Conservation (phyloP, 2,113 vertebrate genomes). For the Pantherophis guttatus region DNA sequence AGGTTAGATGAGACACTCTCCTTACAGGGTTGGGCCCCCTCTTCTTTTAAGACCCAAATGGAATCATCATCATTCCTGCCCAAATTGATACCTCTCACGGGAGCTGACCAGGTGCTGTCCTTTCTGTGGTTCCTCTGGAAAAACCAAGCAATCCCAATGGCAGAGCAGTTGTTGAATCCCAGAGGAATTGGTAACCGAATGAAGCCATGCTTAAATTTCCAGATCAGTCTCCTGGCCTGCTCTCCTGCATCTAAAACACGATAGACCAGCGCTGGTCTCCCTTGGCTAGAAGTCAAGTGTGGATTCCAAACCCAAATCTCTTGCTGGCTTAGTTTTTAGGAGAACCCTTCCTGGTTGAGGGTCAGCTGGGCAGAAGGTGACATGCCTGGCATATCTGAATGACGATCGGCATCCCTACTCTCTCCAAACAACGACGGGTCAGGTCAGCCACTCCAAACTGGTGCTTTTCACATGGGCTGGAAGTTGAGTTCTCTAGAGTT, state of each 20-base stretch:
- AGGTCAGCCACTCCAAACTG: not conserved
- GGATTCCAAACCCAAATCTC: not conserved
- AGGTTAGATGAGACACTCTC: too few relatives aligned
- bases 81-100: not conserved
- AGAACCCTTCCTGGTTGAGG: rapidly evolving
- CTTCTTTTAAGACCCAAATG: not conserved
- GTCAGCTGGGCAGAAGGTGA: not conserved
- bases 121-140: not conserved
- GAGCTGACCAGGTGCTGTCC: not conserved
- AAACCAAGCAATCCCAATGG: not conserved
- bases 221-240: rapidly evolving
- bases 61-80: not conserved
- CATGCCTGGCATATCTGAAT: not conserved
- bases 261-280: not conserved
- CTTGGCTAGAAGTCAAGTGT: not conserved
- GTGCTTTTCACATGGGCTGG: too few relatives aligned
- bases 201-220: rapidly evolving
- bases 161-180: not conserved
- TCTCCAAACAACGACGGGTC: not conserved
- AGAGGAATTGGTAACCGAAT: not conserved
- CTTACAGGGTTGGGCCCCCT: not conserved
- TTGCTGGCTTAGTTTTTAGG: rapidly evolving
- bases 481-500: too few relatives aligned
- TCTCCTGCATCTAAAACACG: not conserved
- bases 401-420: not conserved